Conservation (phyloP, 2,888 invertebrate genomes). For the Bugula neritina region DNA sequence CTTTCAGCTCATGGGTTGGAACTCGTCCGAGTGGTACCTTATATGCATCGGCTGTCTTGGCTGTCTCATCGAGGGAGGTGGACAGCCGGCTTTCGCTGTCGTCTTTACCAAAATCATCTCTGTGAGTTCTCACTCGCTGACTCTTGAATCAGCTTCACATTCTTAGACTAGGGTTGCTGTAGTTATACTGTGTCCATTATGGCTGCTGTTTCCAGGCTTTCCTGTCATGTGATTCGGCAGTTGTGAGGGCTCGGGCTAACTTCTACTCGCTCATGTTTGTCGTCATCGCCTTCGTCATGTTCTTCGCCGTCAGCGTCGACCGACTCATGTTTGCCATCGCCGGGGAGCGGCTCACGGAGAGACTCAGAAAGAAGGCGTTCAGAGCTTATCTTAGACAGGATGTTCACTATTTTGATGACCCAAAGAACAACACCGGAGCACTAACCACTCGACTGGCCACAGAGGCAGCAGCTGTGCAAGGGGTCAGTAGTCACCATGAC, state of each 20-base stretch:
- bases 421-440: constrained; percentile 47
- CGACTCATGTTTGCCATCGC: constrained; percentile 64
- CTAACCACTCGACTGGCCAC: constrained; percentile 49
- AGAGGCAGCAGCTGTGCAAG: constrained; percentile 51
- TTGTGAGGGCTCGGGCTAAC: constrained; percentile 27
- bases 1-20: constrained; percentile 32
- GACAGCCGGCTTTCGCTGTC: constrained; percentile 56
- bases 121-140: too few relatives aligned
- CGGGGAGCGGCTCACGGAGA: constrained; percentile 71
- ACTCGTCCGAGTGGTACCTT: constrained; percentile 51
- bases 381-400: constrained; percentile 56
- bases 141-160: too few relatives aligned
- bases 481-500: too few relatives aligned
- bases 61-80: constrained; percentile 51
- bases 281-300: constrained; percentile 31
- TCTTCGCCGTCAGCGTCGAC: constrained; percentile 28
- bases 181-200: too few relatives aligned
- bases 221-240: background rate
- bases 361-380: constrained; percentile 59
- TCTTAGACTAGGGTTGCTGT: too few relatives aligned
- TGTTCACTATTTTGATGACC: constrained; percentile 50
- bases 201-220: constrained; percentile 12
- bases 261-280: constrained; percentile 32
- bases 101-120: constrained; percentile 53
- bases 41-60: constrained; percentile 51